Evolutionary conservation across 2,888 invertebrate genomes (phyloP).

Genomic region (Isoperla grammatica): DNA sequence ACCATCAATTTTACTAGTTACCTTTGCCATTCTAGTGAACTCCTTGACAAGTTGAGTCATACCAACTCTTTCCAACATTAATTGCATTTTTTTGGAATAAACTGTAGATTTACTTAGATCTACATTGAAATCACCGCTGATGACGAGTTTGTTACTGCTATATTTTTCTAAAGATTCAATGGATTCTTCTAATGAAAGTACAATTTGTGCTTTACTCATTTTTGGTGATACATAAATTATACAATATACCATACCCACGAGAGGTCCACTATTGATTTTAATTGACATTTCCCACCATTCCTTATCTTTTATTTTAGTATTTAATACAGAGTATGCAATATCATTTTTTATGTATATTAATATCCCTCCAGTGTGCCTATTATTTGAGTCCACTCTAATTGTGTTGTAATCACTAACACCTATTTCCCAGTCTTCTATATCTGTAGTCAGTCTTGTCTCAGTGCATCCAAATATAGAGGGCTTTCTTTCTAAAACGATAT

Average conservation of each 20-base stretch:
- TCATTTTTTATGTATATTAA: background rate
- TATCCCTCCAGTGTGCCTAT: too few relatives aligned
- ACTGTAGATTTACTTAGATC: background rate
- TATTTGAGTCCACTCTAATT: too few relatives aligned
- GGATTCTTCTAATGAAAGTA: background rate
- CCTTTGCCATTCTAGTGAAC: conserved; percentile 1
- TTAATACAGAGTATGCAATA: background rate
- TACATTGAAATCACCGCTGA: background rate
- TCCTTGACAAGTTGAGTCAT: background rate
- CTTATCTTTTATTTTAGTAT: background rate
- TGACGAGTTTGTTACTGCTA: background rate
- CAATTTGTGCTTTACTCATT: background rate
- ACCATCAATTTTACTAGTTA: background rate
- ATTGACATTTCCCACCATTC: background rate
- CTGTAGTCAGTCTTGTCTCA: too few relatives aligned
- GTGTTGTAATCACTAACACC: too few relatives aligned
- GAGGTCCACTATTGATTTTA: background rate
- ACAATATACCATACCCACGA: background rate
- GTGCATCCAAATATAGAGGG: too few relatives aligned
- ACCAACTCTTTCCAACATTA: background rate
- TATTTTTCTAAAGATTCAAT: background rate
- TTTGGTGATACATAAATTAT: conserved; percentile 1
- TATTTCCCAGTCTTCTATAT: too few relatives aligned
- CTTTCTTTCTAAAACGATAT: too few relatives aligned
- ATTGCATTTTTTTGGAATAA: background rate